A percentile compares a stretch with the other conserved stretches of the same genome.
Evolutionary conservation across 2,113 vertebrate genomes (phyloP).

Genomic region (Lepidothrix coronata): DNA sequence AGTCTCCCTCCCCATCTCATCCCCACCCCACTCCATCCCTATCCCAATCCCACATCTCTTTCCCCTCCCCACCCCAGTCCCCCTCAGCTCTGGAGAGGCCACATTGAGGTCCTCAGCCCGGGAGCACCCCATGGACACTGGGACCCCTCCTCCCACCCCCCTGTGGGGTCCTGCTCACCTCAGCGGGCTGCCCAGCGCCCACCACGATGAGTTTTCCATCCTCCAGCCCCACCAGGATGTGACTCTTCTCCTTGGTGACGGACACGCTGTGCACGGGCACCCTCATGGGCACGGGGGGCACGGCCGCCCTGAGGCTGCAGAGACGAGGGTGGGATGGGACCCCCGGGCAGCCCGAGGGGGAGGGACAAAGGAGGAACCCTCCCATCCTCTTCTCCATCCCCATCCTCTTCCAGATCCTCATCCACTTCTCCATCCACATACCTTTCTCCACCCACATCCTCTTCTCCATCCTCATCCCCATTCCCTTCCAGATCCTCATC

Average conservation of each 20-base stretch:
- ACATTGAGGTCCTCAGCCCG: neutral
- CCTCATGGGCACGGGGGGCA: slow-evolving; percentile 83
- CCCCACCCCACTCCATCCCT: neutral
- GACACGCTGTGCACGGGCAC: slow-evolving; percentile 89
- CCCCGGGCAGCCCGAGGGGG: rapidly evolving
- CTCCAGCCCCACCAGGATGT: slow-evolving; percentile 92
- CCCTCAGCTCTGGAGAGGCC: neutral
- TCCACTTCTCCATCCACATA: neutral
- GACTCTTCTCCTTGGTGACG: slow-evolving; percentile 93
- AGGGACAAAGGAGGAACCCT: neutral
- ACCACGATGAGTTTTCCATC: slow-evolving; percentile 97
- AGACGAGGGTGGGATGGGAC: neutral
- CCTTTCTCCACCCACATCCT: neutral
- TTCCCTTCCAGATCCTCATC: no score
- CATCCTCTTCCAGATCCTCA: no score
- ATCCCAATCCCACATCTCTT: neutral
- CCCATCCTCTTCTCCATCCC: neutral
- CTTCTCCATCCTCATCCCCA: no score
- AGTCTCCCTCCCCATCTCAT: neutral
- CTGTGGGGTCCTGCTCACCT: slow-evolving; percentile 75
- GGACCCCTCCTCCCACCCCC: rapidly evolving
- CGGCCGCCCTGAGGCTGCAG: slow-evolving; percentile 73
- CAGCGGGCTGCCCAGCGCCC: slow-evolving; percentile 89
- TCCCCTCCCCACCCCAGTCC: neutral
- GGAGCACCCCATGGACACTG: rapidly evolving